Conservation (phyloP, 2,888 invertebrate genomes). For the Incurvaria masculella region DNA sequence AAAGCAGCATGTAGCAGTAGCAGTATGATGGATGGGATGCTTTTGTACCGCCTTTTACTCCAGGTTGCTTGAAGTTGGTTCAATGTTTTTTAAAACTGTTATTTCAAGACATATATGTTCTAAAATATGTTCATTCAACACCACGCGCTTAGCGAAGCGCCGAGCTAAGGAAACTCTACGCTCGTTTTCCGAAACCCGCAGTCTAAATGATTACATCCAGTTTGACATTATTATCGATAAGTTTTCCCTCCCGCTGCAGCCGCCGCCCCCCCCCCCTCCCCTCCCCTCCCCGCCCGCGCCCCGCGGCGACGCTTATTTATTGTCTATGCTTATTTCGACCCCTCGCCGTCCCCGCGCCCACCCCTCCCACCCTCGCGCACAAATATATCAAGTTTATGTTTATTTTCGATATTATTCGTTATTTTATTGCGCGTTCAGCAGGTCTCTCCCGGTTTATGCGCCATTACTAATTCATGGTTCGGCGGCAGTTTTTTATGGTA, state of each 20-base stretch:
- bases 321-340: background rate
- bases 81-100: too few relatives aligned
- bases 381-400: background rate
- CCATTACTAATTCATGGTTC: background rate
- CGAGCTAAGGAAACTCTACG: too few relatives aligned
- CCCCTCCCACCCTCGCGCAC: background rate
- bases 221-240: background rate
- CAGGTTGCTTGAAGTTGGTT: too few relatives aligned
- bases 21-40: too few relatives aligned
- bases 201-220: too few relatives aligned
- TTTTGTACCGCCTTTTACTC: too few relatives aligned
- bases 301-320: background rate
- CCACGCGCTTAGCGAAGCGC: too few relatives aligned
- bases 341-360: background rate
- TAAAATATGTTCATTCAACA: too few relatives aligned
- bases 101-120: too few relatives aligned
- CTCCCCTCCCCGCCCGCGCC: background rate
- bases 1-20: too few relatives aligned
- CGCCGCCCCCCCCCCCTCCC: background rate
- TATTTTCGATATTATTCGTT: background rate
- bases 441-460: background rate
- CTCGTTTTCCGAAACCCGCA: too few relatives aligned
- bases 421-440: background rate
- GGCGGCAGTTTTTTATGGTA: background rate
- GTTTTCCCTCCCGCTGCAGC: background rate